Evolutionary conservation across 1,140 invertebrate species (phyloP).

Genomic region (Pogonomyrmex barbatus): DNA sequence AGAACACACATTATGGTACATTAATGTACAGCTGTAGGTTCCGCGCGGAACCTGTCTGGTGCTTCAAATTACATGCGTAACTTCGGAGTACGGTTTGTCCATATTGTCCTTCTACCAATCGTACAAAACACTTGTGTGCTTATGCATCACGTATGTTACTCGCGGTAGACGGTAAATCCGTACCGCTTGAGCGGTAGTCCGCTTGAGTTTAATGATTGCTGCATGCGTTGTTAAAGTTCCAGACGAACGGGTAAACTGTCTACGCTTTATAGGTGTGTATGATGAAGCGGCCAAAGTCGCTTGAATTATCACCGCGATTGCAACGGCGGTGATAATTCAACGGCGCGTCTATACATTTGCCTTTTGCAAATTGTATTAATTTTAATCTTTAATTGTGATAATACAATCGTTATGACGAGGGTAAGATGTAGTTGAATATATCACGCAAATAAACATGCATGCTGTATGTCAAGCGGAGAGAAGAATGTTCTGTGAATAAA

Average conservation of each 20-base stretch:
- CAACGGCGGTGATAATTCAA: conserved; percentile 28
- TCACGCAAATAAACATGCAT: background rate
- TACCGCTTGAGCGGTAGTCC: background rate
- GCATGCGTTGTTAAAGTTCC: conserved; percentile 59
- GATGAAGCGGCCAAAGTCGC: conserved; percentile 41
- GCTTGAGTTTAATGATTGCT: conserved; percentile 63
- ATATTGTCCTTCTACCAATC: conserved; percentile 41
- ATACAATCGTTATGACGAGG: background rate
- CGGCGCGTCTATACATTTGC: conserved; percentile 17
- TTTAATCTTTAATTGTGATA: conserved; percentile 22
- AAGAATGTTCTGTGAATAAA: background rate
- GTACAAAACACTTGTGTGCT: conserved; percentile 50
- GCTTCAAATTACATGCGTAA: conserved; percentile 43
- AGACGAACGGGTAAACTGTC: conserved; percentile 50
- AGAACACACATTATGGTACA: conserved; percentile 34
- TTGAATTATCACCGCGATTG: background rate
- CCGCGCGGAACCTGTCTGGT: conserved; percentile 11
- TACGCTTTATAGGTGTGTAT: conserved; percentile 56
- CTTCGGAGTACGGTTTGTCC: background rate
- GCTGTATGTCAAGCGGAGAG: background rate
- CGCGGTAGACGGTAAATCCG: conserved; percentile 33
- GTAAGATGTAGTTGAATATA: background rate
- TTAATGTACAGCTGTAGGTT: conserved; percentile 46
- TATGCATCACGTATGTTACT: conserved; percentile 47
- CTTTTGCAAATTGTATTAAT: conserved; percentile 48